Percentiles rank a stretch among this genome's conserved stretches.
phyloP scores from a whole-genome alignment of 2,888 invertebrate genomes.

The Poecilobothrus nobilitatus region DNA sequence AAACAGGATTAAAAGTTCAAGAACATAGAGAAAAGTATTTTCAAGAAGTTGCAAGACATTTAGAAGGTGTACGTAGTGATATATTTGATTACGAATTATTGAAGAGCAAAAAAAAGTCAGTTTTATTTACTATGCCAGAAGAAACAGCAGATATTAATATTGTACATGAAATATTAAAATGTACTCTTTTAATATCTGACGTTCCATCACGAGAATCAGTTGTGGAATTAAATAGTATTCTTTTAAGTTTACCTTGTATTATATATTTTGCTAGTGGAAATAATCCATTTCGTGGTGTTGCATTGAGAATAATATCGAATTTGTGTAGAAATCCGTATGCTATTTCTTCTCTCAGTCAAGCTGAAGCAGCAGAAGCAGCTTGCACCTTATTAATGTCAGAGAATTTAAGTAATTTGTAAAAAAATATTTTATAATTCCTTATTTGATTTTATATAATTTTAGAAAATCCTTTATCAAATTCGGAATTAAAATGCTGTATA shows the following conservation, averaged over 20 bases:
- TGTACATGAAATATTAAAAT: constrained; percentile 37
- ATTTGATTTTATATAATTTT: constrained; percentile 9
- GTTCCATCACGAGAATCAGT: constrained; percentile 30
- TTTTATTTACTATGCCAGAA: constrained; percentile 36
- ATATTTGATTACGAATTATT: constrained; percentile 39
- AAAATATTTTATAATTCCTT: background rate
- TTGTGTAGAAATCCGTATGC: constrained; percentile 36
- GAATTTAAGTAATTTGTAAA: constrained; percentile 27
- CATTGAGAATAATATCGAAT: constrained; percentile 40
- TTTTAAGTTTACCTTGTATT: constrained; percentile 33
- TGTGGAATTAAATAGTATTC: constrained; percentile 31
- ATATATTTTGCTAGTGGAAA: constrained; percentile 37
- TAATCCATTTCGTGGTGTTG: constrained; percentile 33
- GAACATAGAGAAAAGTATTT: constrained; percentile 42
- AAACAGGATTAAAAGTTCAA: constrained; percentile 35
- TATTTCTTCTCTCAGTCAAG: constrained; percentile 33
- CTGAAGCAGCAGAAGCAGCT: constrained; percentile 39
- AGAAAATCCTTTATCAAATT: constrained; percentile 31
- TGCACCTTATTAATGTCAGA: constrained; percentile 36
- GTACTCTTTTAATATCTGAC: constrained; percentile 35
- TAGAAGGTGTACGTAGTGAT: constrained; percentile 40
- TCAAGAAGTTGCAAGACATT: constrained; percentile 39
- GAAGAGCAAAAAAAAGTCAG: constrained; percentile 31
- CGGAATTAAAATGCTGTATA: constrained; percentile 38
- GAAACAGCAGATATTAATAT: constrained; percentile 31